Base-by-base conservation (phyloP, 2,113 vertebrate species). In the Okapia johnstoni region DNA sequence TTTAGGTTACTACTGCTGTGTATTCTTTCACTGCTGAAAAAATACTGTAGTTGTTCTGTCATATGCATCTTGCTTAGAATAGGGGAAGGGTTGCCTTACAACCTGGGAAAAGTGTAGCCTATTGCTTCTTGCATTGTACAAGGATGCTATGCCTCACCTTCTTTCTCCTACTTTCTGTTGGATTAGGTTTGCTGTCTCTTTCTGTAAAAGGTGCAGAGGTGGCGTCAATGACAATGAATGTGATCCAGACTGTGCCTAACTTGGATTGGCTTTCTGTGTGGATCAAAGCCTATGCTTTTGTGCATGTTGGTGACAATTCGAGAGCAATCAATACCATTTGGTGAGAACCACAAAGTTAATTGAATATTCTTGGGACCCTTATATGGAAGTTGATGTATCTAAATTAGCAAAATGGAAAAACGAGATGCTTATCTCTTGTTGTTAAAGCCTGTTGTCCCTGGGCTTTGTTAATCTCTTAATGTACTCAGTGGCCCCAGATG, bases 181-280 rank as follows among this genome's bases (percentile, higher is more conserved):
- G 6, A 54, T 23, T 85, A 99, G 99, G 99, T 19, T 99, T 99
- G 98, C 99, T 99, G 17, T 99, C 99, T 1, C 99, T 99, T 93
- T 99, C 99, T 0, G 99, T 99, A 90, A 99, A 99, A 98, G 99
- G 99, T 57, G 99, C 99, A 1, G 99, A 99, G 96, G 99, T 99
- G 97, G 99, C 99, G 0, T 99, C 99, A 14, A 99, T 99, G 99
- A 99, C 99, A 0, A 99, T 99, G 99, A 99, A 99, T 40, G 98
- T 99, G 46, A 99, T 99, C 97, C 99, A 99, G 99, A 99, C 99
- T 16, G 99, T 99, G 93, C 99, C 99, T 8, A 99, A 99, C 98
- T 95, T 99, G 98, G 99, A 99, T 54, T 99, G 99, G 99, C 99
- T 99, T 0, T 99, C 99, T 0, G 99, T 99, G 79, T 99, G 99